These are phyloP conservation scores for Heliconius hortense DNA, from an alignment of 2,888 invertebrate species.

Conservation along the genomic window DNA sequence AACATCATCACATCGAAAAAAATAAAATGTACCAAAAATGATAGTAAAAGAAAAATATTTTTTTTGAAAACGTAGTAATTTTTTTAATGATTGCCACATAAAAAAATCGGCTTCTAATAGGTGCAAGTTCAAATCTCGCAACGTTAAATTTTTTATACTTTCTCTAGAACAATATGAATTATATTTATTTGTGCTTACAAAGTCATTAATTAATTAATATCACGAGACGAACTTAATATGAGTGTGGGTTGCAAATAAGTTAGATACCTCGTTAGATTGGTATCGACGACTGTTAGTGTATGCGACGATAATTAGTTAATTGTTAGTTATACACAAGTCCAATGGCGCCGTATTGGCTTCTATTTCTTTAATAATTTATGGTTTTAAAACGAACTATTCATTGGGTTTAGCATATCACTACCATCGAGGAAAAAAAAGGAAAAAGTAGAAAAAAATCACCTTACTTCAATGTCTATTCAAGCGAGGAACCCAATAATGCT, in stretches of 20 bases:
- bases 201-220: background rate
- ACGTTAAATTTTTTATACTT: no score
- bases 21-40: no score
- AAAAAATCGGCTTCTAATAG: no score
- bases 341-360: background rate
- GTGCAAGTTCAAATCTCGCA: no score
- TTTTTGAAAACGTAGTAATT: no score
- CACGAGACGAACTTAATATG: background rate
- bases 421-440: background rate
- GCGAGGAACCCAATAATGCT: background rate
- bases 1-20: no score
- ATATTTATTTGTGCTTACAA: no score
- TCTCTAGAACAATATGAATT: no score
- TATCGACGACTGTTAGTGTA: background rate
- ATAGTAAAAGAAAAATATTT: no score
- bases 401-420: background rate
- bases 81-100: no score
- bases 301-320: conserved; percentile 12
- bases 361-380: background rate
- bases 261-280: background rate
- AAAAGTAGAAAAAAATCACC: background rate
- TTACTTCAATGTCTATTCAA: background rate
- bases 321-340: background rate
- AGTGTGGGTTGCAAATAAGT: background rate
- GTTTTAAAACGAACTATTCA: background rate